These are phyloP conservation scores for Rhaphigaster nebulosa DNA, from an alignment of 2,888 invertebrate species.

Conservation along the genomic window DNA sequence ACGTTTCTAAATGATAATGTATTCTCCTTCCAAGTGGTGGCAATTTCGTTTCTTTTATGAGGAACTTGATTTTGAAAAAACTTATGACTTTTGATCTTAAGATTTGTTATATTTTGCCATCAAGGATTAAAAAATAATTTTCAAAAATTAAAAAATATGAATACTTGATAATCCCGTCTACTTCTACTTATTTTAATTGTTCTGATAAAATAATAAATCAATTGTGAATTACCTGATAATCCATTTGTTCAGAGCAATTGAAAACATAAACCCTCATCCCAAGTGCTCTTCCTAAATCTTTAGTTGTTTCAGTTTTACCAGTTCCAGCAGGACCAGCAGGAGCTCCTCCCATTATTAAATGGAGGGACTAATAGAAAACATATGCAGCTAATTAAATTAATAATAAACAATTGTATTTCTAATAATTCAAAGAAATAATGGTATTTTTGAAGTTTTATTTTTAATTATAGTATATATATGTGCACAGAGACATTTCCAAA, in stretches of 20 bases:
- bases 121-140: too few relatives aligned
- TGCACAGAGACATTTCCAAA: too few relatives aligned
- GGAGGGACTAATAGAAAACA: constrained; percentile 76
- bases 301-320: constrained; percentile 97
- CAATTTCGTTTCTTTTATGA: too few relatives aligned
- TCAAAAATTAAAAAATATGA: too few relatives aligned
- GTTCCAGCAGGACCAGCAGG: constrained; percentile 97
- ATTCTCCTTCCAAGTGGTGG: too few relatives aligned
- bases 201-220: background rate
- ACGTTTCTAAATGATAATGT: too few relatives aligned
- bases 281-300: constrained; percentile 92
- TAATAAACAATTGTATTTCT: background rate
- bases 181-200: too few relatives aligned
- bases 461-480: too few relatives aligned
- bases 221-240: constrained; percentile 79
- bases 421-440: background rate
- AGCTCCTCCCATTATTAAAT: constrained; percentile 96
- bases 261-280: constrained; percentile 98
- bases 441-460: background rate
- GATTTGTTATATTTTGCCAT: too few relatives aligned
- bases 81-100: too few relatives aligned
- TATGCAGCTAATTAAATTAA: background rate
- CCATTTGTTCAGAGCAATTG: constrained; percentile 98
- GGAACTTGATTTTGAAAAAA: too few relatives aligned
- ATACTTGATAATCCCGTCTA: too few relatives aligned